Evolutionary conservation across 2,888 invertebrate genomes (phyloP).

Genomic region (Pyrocoelia pectoralis): DNA sequence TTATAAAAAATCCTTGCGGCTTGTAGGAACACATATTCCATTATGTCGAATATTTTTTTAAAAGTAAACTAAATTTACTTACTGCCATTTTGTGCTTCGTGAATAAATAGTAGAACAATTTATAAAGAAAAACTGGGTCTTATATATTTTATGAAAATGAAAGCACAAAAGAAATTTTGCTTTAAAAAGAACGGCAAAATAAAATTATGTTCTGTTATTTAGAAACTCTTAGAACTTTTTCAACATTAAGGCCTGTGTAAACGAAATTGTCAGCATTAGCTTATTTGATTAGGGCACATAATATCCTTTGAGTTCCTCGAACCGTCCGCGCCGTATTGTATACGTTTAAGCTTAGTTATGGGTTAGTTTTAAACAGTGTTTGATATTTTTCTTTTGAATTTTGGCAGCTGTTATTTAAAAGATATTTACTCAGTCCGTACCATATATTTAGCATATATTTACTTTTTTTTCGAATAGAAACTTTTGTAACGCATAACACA

Average conservation of each 20-base stretch:
- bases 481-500: neutral
- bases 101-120: neutral
- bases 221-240: conserved; percentile 5
- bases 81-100: neutral
- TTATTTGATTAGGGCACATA: conserved; percentile 40
- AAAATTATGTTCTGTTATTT: neutral
- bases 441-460: neutral
- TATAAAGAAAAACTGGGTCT: neutral
- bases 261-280: conserved; percentile 17
- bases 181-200: neutral
- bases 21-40: too few relatives aligned
- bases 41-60: too few relatives aligned
- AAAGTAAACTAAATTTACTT: neutral
- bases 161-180: neutral
- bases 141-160: neutral
- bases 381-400: conserved; percentile 25
- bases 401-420: conserved; percentile 23
- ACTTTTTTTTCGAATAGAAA: neutral
- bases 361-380: conserved; percentile 8
- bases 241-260: conserved; percentile 7
- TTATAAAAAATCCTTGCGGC: too few relatives aligned
- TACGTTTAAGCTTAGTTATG: conserved; percentile 33
- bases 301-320: conserved; percentile 33
- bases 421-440: conserved; percentile 14
- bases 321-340: conserved; percentile 37